Evolutionary conservation across 2,888 invertebrate genomes (phyloP).

Genomic region (Mythimna ferrago): DNA sequence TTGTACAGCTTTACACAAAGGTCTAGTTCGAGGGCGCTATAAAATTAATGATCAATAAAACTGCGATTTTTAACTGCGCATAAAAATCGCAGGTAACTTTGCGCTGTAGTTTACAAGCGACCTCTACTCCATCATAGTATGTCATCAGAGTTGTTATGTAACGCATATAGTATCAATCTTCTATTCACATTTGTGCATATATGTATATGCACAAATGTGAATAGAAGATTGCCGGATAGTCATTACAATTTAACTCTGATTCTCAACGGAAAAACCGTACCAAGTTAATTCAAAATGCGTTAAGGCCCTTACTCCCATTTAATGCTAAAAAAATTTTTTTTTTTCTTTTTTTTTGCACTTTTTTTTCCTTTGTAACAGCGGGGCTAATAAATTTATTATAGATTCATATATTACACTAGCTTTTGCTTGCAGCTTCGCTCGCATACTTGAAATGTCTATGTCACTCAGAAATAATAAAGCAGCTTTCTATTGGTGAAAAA

Average conservation of each 20-base stretch:
- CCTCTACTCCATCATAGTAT: conserved; percentile 47
- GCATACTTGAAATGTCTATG: too few species aligned
- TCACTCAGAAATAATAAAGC: too few species aligned
- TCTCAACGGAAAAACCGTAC: conserved; percentile 39
- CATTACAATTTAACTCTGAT: conserved; percentile 18
- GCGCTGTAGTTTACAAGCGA: conserved; percentile 29
- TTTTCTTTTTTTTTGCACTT: too few species aligned
- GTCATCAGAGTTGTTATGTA: conserved; percentile 56
- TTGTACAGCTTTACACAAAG: conserved; percentile 6
- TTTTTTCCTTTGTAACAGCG: too few species aligned
- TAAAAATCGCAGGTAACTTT: conserved; percentile 31
- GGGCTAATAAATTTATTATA: too few species aligned
- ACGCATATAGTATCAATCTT: conserved; percentile 34
- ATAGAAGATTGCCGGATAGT: conserved; percentile 43
- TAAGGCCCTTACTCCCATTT: too few species aligned
- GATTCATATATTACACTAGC: too few species aligned
- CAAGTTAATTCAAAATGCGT: conserved; percentile 30
- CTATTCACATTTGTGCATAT: too few species aligned
- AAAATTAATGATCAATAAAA: conserved; percentile 22
- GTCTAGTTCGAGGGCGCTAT: conserved; percentile 16
- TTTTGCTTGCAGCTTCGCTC: too few species aligned
- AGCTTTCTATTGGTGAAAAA: too few species aligned
- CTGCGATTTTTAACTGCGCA: conserved; percentile 12
- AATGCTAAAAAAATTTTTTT: too few species aligned
- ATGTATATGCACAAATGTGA: conserved; percentile 18